Evolutionary conservation across 2,797 vertebrate genomes (phyloP), one percentile per base, ranked within the genome.

Genomic region (Chromis chromis): DNA sequence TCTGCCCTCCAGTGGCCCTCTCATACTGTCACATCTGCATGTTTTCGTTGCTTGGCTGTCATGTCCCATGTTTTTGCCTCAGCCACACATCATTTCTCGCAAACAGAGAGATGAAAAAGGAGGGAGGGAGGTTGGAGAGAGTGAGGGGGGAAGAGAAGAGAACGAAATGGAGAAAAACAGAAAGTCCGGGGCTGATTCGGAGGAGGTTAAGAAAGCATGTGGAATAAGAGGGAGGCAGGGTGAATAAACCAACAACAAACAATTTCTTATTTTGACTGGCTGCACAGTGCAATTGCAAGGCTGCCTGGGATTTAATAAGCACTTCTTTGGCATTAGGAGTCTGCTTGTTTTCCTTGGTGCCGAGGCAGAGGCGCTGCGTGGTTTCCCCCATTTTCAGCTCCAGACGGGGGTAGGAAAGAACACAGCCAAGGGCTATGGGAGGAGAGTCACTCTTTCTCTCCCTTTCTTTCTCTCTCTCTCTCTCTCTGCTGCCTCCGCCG

Each of bases 221-320:
- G 79, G 83, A 88, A 89, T 79, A 79, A 88, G 81, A 90, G 81
- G 85, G 83, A 92, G 86, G 82, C 83, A 80, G 85, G 81, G 85
- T 88, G 88, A 91, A 89, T 79, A 90, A 88, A 91, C 86, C 84
- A 92, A 90, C 78, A 91, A 91, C 91, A 93, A 93, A 92, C 86
- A 89, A 81, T 90, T 88, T 92, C 76, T 88, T 94, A 92, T 94
- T 94, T 93, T 92, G 90, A 88, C 93, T 92, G 88, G 84, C 87
- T 87, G 73, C 78, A 19, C 74, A 21, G 79, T 17, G 27, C 85
- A 89, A 91, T 86, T 89, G 84, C 81, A 72, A 83, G 76, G 79
- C 81, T 84, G 88, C 86, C 85, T 92, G 85, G 86, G 92, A 91
- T 89, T 94, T 94, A 93, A 94, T 92, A 92, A 94, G 92, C 89